These are phyloP conservation scores for Bovichtus variegatus DNA, from an alignment of 2,797 vertebrate species.

Conservation along the genomic window DNA sequence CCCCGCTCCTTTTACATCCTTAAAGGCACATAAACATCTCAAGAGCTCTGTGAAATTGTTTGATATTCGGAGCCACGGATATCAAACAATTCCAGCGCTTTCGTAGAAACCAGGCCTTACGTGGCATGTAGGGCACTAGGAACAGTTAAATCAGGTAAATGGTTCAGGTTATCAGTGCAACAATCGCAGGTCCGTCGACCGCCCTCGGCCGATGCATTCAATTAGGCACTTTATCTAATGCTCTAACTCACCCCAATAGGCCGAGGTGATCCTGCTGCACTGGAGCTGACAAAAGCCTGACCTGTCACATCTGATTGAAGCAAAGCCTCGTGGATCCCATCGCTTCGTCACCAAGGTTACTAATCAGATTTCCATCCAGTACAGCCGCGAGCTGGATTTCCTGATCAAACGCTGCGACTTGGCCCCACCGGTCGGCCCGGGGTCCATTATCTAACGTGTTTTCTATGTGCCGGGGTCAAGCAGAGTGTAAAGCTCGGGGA, in stretches of 20 bases:
- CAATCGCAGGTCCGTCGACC: constrained; percentile 53
- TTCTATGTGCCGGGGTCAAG: constrained; percentile 93
- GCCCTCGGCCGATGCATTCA: constrained; percentile 72
- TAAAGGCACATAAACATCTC: constrained; percentile 49
- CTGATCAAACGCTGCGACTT: constrained; percentile 92
- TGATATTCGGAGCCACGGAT: constrained; percentile 25
- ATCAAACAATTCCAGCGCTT: not conserved
- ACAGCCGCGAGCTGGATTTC: constrained; percentile 90
- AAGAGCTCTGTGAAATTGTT: constrained; percentile 27
- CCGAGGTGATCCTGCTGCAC: constrained; percentile 67
- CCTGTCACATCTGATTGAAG: constrained; percentile 91
- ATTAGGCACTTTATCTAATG: constrained; percentile 79
- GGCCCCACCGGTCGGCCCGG: constrained; percentile 83
- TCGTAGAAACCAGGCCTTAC: constrained; percentile 17
- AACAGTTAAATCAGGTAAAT: constrained; percentile 69
- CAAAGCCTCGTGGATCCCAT: constrained; percentile 88
- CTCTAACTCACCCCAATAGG: constrained; percentile 43
- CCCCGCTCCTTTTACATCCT: constrained; percentile 47
- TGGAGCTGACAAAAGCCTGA: constrained; percentile 84
- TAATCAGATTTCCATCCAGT: constrained; percentile 97
- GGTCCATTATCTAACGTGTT: constrained; percentile 94
- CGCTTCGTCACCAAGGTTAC: constrained; percentile 92
- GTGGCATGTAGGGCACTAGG: constrained; percentile 15
- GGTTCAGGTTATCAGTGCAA: constrained; percentile 65
- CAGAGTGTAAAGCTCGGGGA: constrained; percentile 92